Conservation (phyloP, 1,140 invertebrate species). For the Portunus trituberculatus region DNA sequence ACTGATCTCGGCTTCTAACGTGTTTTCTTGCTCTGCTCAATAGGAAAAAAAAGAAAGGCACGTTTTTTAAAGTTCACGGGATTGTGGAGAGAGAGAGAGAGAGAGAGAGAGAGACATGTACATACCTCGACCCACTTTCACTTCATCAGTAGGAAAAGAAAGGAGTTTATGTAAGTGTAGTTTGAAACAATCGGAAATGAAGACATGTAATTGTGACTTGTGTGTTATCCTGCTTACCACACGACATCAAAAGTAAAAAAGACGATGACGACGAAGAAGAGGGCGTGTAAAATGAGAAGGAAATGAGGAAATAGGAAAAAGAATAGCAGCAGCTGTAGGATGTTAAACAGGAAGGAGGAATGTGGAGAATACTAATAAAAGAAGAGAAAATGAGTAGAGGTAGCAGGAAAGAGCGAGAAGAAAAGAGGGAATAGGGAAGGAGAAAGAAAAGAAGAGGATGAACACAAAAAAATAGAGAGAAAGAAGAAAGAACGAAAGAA, state of each 20-base stretch:
- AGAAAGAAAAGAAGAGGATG: background rate
- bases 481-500: background rate
- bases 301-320: background rate
- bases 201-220: no score
- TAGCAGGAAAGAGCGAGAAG: background rate
- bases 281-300: background rate
- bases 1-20: no score
- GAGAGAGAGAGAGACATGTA: slow-evolving; percentile 1
- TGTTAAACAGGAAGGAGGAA: background rate
- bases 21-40: no score
- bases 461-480: background rate
- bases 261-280: background rate
- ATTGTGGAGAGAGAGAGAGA: slow-evolving; percentile 20
- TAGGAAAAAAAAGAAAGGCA: no score
- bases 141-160: background rate
- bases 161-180: background rate
- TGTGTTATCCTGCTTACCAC: no score
- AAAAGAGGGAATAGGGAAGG: background rate
- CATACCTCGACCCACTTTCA: no score
- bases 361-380: background rate
- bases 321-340: background rate
- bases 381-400: background rate
- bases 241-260: no score
- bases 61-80: no score
- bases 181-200: no score